Percentiles rank a stretch among this genome's conserved stretches.
phyloP scores from a whole-genome alignment of 1,140 invertebrate species.

The Ceratoteleas bidentatus region DNA sequence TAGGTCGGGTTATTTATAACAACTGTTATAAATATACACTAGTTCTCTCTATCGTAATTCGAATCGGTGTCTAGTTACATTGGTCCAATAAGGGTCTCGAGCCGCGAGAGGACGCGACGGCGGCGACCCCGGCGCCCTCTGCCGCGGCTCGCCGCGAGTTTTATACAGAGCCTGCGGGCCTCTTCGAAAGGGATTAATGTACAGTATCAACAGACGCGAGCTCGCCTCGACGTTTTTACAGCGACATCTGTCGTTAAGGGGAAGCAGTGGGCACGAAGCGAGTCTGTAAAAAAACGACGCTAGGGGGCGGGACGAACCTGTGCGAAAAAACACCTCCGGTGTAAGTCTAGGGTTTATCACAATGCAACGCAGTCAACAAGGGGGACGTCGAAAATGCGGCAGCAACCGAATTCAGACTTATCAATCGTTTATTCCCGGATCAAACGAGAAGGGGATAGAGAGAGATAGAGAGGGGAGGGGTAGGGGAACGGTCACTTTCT shows the following conservation, averaged over 20 bases:
- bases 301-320: too few relatives aligned
- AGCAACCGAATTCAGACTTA: slow-evolving; percentile 49
- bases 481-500: slow-evolving; percentile 16
- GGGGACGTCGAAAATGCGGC: slow-evolving; percentile 13
- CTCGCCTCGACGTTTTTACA: slow-evolving; percentile 21
- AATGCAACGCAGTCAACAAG: slow-evolving; percentile 40
- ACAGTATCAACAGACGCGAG: slow-evolving; percentile 51
- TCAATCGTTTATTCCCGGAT: slow-evolving; percentile 16
- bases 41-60: slow-evolving; percentile 64
- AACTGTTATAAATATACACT: too few relatives aligned
- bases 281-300: too few relatives aligned
- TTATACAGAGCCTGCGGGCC: slow-evolving; percentile 24
- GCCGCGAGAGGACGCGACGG: too few relatives aligned
- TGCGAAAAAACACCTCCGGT: slow-evolving; percentile 18
- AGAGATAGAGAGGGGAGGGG: slow-evolving; percentile 8
- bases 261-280: too few relatives aligned
- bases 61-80: slow-evolving; percentile 75
- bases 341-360: slow-evolving; percentile 55
- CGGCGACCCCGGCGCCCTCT: too few relatives aligned
- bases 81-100: slow-evolving; percentile 74
- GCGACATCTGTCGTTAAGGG: not conserved
- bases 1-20: too few relatives aligned
- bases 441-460: not conserved
- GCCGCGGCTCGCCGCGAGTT: not conserved
- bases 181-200: slow-evolving; percentile 37